phyloP scores from a whole-genome alignment of 2,888 invertebrate species.

The Acanthoscelides obtectus region DNA sequence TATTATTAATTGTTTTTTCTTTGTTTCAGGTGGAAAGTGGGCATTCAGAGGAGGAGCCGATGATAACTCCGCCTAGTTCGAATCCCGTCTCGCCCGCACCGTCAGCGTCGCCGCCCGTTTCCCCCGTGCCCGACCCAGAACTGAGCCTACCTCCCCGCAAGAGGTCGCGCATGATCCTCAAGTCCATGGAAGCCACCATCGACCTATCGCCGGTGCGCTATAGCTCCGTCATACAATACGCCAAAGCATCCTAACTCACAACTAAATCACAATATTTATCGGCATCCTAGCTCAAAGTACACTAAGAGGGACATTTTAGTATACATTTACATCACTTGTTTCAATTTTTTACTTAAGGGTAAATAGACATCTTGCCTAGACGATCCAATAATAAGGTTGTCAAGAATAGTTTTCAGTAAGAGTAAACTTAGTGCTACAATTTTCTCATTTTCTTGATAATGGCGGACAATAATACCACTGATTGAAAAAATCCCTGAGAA shows the following conservation, averaged over 20 bases:
- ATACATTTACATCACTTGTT: not conserved
- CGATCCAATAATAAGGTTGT: too few species aligned
- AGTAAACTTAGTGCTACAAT: too few species aligned
- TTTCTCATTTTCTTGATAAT: too few species aligned
- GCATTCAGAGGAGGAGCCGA: conserved; percentile 48
- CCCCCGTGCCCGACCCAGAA: conserved; percentile 49
- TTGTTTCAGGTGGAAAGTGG: conserved; percentile 18
- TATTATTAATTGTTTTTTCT: not conserved
- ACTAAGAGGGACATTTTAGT: not conserved
- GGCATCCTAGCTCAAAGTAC: not conserved
- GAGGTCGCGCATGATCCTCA: conserved; percentile 70
- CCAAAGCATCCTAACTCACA: conserved; percentile 58
- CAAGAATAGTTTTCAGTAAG: too few species aligned
- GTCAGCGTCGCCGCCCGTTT: conserved; percentile 38
- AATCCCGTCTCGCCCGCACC: conserved; percentile 53
- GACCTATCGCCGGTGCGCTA: conserved; percentile 44
- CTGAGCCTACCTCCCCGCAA: conserved; percentile 73
- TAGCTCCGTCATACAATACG: conserved; percentile 83
- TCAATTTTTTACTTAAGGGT: too few species aligned
- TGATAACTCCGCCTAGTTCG: conserved; percentile 57
- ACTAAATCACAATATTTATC: conserved; percentile 3
- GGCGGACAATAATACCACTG: too few species aligned
- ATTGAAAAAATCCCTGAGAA: not conserved
- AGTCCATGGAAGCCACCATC: conserved; percentile 53
- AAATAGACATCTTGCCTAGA: too few species aligned